phyloP scores from a whole-genome alignment of 2,888 invertebrate genomes.

The Vesta saturnalis region DNA sequence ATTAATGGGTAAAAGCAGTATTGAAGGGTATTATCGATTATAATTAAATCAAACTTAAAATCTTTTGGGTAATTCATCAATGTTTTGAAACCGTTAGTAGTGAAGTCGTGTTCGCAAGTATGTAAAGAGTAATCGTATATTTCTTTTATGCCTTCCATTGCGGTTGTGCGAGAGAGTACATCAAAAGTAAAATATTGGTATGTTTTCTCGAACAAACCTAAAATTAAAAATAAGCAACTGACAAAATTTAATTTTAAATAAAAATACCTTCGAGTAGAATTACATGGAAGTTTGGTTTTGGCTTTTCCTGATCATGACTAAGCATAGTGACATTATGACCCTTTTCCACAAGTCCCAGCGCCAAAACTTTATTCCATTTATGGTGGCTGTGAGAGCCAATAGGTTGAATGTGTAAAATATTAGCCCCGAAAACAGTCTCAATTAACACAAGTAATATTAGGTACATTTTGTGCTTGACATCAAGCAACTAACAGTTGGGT shows the following conservation, averaged over 20 bases:
- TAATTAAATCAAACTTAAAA: conserved; percentile 6
- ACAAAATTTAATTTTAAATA: not conserved
- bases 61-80: not conserved
- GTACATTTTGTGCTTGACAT: too few relatives aligned
- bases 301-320: conserved; percentile 29
- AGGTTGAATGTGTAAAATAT: conserved; percentile 36
- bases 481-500: too few relatives aligned
- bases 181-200: not conserved
- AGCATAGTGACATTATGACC: conserved; percentile 38
- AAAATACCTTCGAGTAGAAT: conserved; percentile 36
- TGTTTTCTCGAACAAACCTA: not conserved
- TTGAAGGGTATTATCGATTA: not conserved
- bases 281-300: conserved; percentile 24
- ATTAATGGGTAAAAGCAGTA: conserved; percentile 42
- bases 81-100: not conserved
- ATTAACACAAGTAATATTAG: too few relatives aligned
- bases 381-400: conserved; percentile 34
- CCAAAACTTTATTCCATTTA: conserved; percentile 35
- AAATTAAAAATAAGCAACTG: not conserved
- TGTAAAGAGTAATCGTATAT: not conserved
- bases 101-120: not conserved
- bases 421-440: conserved; percentile 19
- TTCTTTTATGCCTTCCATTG: not conserved
- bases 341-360: conserved; percentile 23
- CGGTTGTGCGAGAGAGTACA: not conserved